A percentile compares a stretch with the other conserved stretches of the same genome.
Evolutionary conservation across 2,888 invertebrate species (phyloP).

Genomic region (Drosophila demipolita): DNA sequence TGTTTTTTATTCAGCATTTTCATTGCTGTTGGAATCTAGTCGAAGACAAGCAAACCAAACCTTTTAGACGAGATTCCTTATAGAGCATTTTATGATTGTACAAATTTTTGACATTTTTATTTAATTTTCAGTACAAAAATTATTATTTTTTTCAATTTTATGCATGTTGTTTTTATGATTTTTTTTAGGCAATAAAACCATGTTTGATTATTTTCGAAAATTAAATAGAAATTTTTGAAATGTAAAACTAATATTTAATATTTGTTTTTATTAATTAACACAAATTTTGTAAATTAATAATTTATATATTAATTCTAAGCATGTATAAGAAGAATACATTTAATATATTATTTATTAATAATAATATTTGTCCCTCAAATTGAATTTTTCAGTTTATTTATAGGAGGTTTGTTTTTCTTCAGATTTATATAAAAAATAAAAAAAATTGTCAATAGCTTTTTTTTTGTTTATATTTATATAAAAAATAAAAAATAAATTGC

Average conservation of each 20-base stretch:
- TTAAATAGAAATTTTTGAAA: not conserved
- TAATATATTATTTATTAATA: too few relatives aligned
- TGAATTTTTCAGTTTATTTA: too few relatives aligned
- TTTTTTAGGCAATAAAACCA: not conserved
- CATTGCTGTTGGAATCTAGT: not conserved
- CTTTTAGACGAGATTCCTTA: not conserved
- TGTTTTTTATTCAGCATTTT: not conserved
- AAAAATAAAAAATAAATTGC: too few relatives aligned
- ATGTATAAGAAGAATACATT: too few relatives aligned
- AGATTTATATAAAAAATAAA: not conserved
- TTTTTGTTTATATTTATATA: too few relatives aligned
- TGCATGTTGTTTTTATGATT: not conserved
- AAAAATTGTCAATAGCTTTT: not conserved
- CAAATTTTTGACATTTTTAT: accelerated
- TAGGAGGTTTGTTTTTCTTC: too few relatives aligned
- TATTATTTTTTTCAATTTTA: not conserved
- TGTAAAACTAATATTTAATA: too few relatives aligned
- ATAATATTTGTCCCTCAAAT: too few relatives aligned
- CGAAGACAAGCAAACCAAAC: not conserved
- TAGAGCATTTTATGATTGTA: not conserved
- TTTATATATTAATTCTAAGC: too few relatives aligned
- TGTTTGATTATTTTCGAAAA: not conserved
- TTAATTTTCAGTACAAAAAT: not conserved
- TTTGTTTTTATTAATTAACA: too few relatives aligned
- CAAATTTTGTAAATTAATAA: too few relatives aligned